Evolutionary conservation across 2,797 vertebrate genomes (phyloP), one percentile per base, ranked within the genome.

Genomic region (Galagoides demidoff): DNA sequence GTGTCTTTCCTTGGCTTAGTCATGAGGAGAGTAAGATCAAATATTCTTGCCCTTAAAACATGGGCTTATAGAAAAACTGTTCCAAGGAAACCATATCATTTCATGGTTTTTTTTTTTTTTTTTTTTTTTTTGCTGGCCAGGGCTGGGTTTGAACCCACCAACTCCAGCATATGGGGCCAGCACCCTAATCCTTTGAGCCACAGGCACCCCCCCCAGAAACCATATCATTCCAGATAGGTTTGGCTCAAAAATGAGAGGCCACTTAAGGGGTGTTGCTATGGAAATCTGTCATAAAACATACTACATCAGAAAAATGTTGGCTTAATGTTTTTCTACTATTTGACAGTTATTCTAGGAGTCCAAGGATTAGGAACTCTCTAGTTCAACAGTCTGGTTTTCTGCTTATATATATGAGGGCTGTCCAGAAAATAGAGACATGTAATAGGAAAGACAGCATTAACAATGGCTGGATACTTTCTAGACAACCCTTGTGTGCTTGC

Each of bases 231-330:
- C 81, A 64, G 63, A 81, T 83, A 85, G 71, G 39, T 45, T 66
- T 95, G 84, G 84, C 71, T 87, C 63, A 90, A 83, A 92, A 94
- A 82, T 90, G 92, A 97, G 89, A 90, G 83, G 37, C 29, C 61
- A 13, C 59, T 87, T 97, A 96, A 66, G 96, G 77, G 52, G 19
- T 82, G 34, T 94, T 92, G 70, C 82, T 84, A 64, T 94, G 90
- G 85, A 95, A 97, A 95, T 63, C 52, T 83, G 81, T 59, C 92
- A 94, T 87, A 43, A 87, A 93, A 89, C 92, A 94, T 90, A 88
- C 61, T 78, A 25, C 84, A 92, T 86, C 68, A 91, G 66, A 96
- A 95, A 95, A 94, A 95, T 79, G 92, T 13, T 85, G 74, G 34
- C 73, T 92, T 81, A 23, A 77, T 87, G 9, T 87, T 95, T 97